Evolutionary conservation across 2,113 vertebrate genomes (phyloP).

Genomic region (Odontesthes bonariensis): DNA sequence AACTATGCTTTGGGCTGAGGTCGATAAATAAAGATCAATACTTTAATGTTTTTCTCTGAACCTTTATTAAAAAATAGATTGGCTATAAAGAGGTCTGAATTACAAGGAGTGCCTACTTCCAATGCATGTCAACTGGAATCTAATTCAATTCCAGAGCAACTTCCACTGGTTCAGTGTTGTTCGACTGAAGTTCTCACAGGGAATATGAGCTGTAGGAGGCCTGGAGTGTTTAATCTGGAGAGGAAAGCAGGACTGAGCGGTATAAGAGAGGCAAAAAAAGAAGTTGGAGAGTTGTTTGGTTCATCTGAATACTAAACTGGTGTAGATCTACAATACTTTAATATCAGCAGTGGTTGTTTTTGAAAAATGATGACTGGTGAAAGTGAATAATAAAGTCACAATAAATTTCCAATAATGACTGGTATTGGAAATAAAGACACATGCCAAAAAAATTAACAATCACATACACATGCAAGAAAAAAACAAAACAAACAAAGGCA

Average conservation of each 20-base stretch:
- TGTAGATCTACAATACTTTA: not conserved
- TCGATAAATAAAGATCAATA: slow-evolving; percentile 95
- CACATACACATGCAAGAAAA: no score
- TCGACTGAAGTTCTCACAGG: slow-evolving; percentile 19
- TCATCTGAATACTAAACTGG: slow-evolving; percentile 3
- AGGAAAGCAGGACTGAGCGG: slow-evolving; percentile 18
- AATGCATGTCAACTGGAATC: slow-evolving; percentile 88
- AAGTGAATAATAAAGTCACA: not conserved
- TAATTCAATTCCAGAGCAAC: slow-evolving; percentile 85
- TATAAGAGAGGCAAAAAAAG: slow-evolving; percentile 7
- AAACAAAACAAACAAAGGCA: no score
- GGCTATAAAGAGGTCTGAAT: slow-evolving; percentile 88
- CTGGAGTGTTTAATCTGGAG: slow-evolving; percentile 30
- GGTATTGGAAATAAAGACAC: not conserved
- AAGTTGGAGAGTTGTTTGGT: slow-evolving; percentile 31
- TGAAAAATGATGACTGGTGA: not conserved
- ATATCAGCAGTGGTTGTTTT: not conserved
- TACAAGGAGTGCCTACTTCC: slow-evolving; percentile 82
- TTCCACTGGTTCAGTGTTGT: slow-evolving; percentile 78
- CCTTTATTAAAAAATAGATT: slow-evolving; percentile 93
- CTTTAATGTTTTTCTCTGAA: slow-evolving; percentile 90
- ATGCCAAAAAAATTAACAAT: no score
- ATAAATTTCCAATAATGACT: not conserved
- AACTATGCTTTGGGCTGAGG: slow-evolving; percentile 91
- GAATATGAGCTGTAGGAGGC: slow-evolving; percentile 70